phyloP scores from a whole-genome alignment of 2,888 invertebrate species.

The Drosophila antonietae region DNA sequence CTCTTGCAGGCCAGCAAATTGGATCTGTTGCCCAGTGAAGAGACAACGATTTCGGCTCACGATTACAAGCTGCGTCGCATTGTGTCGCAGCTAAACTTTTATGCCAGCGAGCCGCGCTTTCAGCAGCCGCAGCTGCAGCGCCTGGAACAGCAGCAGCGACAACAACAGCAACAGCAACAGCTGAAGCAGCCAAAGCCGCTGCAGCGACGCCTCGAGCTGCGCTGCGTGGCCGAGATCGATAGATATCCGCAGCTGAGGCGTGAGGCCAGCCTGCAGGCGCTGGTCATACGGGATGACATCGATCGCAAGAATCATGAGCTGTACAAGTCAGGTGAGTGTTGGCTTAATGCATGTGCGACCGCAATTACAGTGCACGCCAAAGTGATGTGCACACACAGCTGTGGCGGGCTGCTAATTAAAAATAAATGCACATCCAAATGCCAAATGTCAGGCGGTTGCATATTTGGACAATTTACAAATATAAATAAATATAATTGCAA shows the following conservation, averaged over 20 bases:
- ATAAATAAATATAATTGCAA: constrained; percentile 59
- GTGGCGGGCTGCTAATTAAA: constrained; percentile 71
- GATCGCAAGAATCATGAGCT: constrained; percentile 82
- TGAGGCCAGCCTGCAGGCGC: constrained; percentile 73
- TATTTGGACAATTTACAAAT: constrained; percentile 71
- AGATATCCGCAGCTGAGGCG: constrained; percentile 76
- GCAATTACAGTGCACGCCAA: constrained; percentile 56
- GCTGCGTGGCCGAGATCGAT: constrained; percentile 82
- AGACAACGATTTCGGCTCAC: constrained; percentile 81
- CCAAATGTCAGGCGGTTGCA: constrained; percentile 54
- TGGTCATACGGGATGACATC: constrained; percentile 76
- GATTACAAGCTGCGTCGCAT: constrained; percentile 81
- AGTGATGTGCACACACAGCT: constrained; percentile 31
- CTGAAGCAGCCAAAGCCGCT: constrained; percentile 37
- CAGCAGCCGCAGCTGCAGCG: constrained; percentile 56
- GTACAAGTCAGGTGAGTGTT: constrained; percentile 80
- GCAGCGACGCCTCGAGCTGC: constrained; percentile 65
- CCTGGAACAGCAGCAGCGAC: constrained; percentile 39
- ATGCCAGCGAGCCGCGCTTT: constrained; percentile 81
- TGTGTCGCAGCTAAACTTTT: constrained; percentile 81
- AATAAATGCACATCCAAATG: constrained; percentile 61
- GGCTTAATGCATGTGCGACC: constrained; percentile 65
- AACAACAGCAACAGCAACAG: constrained; percentile 30
- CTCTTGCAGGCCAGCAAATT: constrained; percentile 63
- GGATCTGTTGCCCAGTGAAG: constrained; percentile 78